Conservation (phyloP, 2,797 vertebrate species). For the Halcyon smyrnensis region DNA sequence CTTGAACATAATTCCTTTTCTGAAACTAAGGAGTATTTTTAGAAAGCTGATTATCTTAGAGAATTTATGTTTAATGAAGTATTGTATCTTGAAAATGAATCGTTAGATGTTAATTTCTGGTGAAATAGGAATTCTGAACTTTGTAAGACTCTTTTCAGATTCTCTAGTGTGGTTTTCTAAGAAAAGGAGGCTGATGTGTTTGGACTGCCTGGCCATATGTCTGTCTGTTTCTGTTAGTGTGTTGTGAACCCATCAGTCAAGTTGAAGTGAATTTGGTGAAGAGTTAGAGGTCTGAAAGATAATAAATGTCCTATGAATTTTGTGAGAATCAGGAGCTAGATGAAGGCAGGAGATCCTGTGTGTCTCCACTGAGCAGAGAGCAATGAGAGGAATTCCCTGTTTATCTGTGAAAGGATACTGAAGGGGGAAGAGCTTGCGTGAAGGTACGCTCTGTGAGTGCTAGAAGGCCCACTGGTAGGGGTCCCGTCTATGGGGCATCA, state of each 20-base stretch:
- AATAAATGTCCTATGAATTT: background rate
- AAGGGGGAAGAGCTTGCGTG: background rate
- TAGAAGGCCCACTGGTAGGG: background rate
- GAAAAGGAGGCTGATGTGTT: background rate
- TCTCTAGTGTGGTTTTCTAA: background rate
- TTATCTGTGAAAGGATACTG: background rate
- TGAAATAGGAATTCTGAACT: background rate
- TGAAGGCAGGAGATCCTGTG: background rate
- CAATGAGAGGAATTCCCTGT: background rate
- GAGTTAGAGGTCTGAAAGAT: background rate
- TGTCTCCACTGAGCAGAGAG: background rate
- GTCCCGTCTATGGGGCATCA: background rate
- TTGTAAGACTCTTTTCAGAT: background rate
- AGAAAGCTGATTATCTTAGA: background rate
- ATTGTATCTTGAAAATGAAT: background rate
- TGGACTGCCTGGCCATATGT: background rate
- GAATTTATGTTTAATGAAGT: conserved; percentile 5
- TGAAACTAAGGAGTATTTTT: background rate
- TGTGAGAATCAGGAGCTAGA: background rate
- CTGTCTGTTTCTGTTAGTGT: background rate
- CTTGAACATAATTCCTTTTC: background rate
- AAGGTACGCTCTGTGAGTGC: background rate
- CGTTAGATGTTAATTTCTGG: background rate
- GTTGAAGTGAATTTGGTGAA: background rate
- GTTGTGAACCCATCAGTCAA: background rate